These are phyloP conservation scores for Metridium senile DNA, from an alignment of 92 coral and sea anemone genomes.

Conservation along the genomic window DNA sequence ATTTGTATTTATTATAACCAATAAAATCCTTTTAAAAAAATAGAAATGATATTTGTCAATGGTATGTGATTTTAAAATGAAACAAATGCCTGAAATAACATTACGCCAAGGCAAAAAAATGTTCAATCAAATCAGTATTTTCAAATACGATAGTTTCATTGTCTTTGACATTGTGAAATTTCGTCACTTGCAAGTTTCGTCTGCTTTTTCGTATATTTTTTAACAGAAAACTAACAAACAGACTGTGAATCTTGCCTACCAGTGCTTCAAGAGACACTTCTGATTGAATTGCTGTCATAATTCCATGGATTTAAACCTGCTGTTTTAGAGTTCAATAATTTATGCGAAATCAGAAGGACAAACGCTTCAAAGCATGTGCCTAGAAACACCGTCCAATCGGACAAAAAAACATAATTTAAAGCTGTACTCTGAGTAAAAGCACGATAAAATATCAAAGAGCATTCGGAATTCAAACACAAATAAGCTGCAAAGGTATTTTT, in stretches of 20 bases:
- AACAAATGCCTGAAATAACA: conserved; percentile 2
- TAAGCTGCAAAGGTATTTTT: not conserved
- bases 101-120: not conserved
- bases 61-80: not conserved
- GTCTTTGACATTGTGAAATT: not conserved
- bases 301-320: not conserved
- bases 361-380: not conserved
- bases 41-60: not conserved
- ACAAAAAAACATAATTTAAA: not conserved
- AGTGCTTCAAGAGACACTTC: not conserved
- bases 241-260: not conserved
- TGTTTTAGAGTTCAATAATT: conserved; percentile 1
- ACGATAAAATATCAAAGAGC: not conserved
- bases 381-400: not conserved
- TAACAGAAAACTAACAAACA: not conserved
- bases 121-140: too few relatives aligned
- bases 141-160: too few relatives aligned
- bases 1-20: too few relatives aligned
- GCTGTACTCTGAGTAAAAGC: not conserved
- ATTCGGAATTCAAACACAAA: not conserved
- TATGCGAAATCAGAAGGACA: not conserved
- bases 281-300: not conserved
- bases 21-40: not conserved
- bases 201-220: too few relatives aligned
- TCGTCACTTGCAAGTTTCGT: not conserved